A percentile compares a stretch with the other conserved stretches of the same genome.
Evolutionary conservation across 1,140 invertebrate species (phyloP).

Genomic region (Caenorhabditis remanei): DNA sequence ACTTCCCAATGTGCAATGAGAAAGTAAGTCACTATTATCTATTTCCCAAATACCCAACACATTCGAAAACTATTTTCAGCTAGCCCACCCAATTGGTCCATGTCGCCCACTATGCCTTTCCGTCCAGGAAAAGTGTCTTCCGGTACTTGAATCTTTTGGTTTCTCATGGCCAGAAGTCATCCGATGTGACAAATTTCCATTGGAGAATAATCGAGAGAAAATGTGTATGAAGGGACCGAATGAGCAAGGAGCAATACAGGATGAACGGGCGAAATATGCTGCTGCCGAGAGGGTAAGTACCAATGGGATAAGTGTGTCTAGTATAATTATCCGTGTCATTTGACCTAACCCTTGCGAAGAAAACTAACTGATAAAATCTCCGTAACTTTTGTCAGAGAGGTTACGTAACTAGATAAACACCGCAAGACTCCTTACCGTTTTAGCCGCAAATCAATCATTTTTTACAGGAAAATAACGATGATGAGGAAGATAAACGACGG

Average conservation of each 20-base stretch:
- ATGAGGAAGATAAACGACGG: slow-evolving; percentile 16
- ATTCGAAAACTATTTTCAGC: slow-evolving; percentile 35
- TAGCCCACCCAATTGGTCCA: slow-evolving; percentile 78
- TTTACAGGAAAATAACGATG: slow-evolving; percentile 32
- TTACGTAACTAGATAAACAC: slow-evolving; percentile 29
- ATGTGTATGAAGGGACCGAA: slow-evolving; percentile 69
- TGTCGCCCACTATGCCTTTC: slow-evolving; percentile 79
- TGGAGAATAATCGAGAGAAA: slow-evolving; percentile 67
- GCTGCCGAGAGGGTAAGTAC: not conserved
- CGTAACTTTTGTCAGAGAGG: not conserved
- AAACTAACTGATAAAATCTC: not conserved
- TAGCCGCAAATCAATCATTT: slow-evolving; percentile 14
- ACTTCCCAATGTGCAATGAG: slow-evolving; percentile 79
- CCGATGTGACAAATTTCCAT: slow-evolving; percentile 78
- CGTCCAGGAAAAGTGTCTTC: slow-evolving; percentile 79
- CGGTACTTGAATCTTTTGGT: slow-evolving; percentile 78
- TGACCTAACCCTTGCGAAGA: not conserved
- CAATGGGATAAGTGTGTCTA: not conserved
- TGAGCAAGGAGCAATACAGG: slow-evolving; percentile 59
- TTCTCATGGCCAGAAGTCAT: slow-evolving; percentile 79
- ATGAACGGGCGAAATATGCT: slow-evolving; percentile 33
- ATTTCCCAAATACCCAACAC: not conserved
- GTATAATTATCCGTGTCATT: not conserved
- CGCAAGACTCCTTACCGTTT: not conserved
- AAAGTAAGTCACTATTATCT: slow-evolving; percentile 67